These are phyloP conservation scores for Rhagonycha lutea DNA, from an alignment of 2,888 invertebrate species.

Conservation along the genomic window DNA sequence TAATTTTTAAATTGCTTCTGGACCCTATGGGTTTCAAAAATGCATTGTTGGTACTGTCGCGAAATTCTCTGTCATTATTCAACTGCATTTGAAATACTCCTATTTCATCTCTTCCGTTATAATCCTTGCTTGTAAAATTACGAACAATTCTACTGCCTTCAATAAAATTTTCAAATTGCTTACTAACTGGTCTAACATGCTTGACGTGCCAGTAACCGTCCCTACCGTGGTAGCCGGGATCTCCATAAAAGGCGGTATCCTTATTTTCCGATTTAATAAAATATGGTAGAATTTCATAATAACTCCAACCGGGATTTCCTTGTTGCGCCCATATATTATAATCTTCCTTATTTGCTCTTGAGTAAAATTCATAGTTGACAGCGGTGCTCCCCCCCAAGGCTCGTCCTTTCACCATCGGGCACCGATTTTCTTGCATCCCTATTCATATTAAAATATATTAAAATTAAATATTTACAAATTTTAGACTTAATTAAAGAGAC, in stretches of 20 bases:
- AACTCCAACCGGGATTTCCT: not conserved
- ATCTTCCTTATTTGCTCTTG: not conserved
- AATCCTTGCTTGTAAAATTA: slow-evolving; percentile 49
- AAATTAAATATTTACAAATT: not conserved
- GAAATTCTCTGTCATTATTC: slow-evolving; percentile 63
- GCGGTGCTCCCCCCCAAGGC: not conserved
- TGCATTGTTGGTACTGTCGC: slow-evolving; percentile 66
- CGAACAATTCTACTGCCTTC: not conserved
- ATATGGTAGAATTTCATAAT: not conserved
- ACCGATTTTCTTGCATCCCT: not conserved
- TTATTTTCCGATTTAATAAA: not conserved
- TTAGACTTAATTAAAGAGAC: too few relatives aligned
- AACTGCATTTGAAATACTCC: slow-evolving; percentile 67
- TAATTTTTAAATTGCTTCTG: slow-evolving; percentile 58
- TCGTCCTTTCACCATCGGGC: not conserved
- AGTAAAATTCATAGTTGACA: not conserved
- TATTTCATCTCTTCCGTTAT: slow-evolving; percentile 64
- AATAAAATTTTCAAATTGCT: not conserved
- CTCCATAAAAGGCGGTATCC: not conserved
- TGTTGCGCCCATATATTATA: not conserved
- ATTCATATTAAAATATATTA: not conserved
- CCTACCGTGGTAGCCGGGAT: not conserved
- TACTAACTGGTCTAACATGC: not conserved
- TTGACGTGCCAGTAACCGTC: not conserved
- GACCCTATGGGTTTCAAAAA: slow-evolving; percentile 68